Conservation (phyloP, 2,888 invertebrate genomes). For the Caenorhabditis parvicauda region DNA sequence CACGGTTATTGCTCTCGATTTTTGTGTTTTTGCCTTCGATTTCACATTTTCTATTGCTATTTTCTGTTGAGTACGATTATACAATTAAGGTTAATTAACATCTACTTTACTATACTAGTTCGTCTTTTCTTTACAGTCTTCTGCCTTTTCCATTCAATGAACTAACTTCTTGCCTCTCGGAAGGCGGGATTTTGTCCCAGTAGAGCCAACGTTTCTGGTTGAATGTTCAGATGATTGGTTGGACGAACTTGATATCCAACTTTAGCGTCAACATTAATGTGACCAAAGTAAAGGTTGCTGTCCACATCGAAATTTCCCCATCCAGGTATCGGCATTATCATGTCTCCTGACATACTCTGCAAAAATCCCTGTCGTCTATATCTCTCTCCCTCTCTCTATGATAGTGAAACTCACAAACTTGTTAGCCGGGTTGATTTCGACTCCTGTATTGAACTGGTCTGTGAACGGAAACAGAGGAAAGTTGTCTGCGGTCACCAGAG, state of each 20-base stretch:
- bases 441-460: slow-evolving; percentile 53
- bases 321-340: slow-evolving; percentile 56
- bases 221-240: slow-evolving; percentile 51
- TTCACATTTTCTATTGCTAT: too few species aligned
- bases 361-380: too few species aligned
- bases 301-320: slow-evolving; percentile 59
- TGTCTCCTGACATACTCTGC: slow-evolving; percentile 50
- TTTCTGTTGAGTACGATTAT: too few species aligned
- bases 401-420: slow-evolving; percentile 42
- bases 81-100: too few species aligned
- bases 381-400: neutral
- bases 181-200: slow-evolving; percentile 52
- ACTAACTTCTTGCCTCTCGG: slow-evolving; percentile 49
- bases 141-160: neutral
- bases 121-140: neutral
- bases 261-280: slow-evolving; percentile 44
- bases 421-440: slow-evolving; percentile 55
- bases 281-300: slow-evolving; percentile 46
- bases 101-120: too few species aligned
- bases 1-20: too few species aligned
- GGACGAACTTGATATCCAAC: slow-evolving; percentile 53
- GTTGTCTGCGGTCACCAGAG: slow-evolving; percentile 54
- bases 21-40: too few species aligned
- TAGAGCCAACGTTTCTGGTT: slow-evolving; percentile 50
- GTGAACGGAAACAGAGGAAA: slow-evolving; percentile 57